These are phyloP conservation scores for Leucopsar rothschildi DNA, from an alignment of 2,113 vertebrate species.

Conservation along the genomic window DNA sequence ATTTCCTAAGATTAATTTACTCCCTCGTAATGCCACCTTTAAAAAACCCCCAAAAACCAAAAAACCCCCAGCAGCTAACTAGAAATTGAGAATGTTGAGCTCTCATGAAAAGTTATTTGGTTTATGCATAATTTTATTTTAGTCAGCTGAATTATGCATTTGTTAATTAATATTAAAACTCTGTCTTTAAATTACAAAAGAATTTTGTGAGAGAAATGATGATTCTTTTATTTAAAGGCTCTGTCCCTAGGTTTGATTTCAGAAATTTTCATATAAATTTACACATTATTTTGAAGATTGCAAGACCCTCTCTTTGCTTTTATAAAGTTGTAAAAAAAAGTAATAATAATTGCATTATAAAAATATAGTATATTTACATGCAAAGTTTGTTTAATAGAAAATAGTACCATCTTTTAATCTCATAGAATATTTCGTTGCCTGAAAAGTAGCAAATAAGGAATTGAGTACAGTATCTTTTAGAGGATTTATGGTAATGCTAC, in stretches of 20 bases:
- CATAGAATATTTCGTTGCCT: not conserved
- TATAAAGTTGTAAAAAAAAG: not conserved
- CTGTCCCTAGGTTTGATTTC: not conserved
- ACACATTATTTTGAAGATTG: not conserved
- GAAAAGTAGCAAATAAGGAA: not conserved
- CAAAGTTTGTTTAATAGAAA: not conserved
- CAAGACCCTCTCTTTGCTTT: not conserved
- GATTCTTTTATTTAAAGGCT: not conserved
- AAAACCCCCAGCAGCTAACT: too few species aligned
- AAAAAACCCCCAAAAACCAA: not conserved
- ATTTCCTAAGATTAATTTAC: not conserved
- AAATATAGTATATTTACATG: not conserved
- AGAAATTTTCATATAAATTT: not conserved
- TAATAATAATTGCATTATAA: not conserved
- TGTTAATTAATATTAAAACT: not conserved
- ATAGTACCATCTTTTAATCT: not conserved
- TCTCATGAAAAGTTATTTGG: not conserved
- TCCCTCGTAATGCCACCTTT: not conserved
- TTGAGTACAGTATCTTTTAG: conserved; percentile 54
- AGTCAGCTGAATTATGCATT: not conserved
- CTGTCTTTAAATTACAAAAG: not conserved
- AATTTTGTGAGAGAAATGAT: not conserved
- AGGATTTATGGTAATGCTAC: conserved; percentile 64
- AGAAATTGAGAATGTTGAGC: not conserved
- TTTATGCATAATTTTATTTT: not conserved